Conservation (phyloP, 2,888 invertebrate species). For the Polydrusus tereticollis region DNA sequence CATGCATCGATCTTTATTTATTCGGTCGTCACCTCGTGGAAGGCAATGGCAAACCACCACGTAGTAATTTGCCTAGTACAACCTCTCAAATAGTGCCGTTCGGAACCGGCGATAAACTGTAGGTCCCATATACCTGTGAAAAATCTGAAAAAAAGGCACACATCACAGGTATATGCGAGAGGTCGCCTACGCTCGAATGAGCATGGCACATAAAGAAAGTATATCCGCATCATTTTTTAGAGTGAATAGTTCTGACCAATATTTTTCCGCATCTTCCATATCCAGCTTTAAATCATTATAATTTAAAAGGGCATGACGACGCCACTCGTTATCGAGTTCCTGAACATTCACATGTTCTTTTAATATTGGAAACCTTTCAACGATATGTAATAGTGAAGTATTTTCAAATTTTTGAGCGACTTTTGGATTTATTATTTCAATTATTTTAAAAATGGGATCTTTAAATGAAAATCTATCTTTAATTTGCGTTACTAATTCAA, state of each 20-base stretch:
- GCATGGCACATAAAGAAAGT: too few relatives aligned
- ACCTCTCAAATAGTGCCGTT: too few relatives aligned
- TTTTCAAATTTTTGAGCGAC: constrained; percentile 9
- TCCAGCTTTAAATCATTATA: constrained; percentile 11
- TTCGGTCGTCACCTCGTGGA: too few relatives aligned
- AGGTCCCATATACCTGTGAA: too few relatives aligned
- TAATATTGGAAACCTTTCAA: constrained; percentile 28
- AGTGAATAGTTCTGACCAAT: constrained; percentile 35
- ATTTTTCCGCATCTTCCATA: constrained; percentile 16
- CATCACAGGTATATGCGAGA: too few relatives aligned
- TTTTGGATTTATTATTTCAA: constrained; percentile 40
- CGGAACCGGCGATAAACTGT: too few relatives aligned
- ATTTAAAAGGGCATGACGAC: constrained; percentile 32
- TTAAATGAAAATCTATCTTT: constrained; percentile 30
- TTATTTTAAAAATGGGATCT: constrained; percentile 28
- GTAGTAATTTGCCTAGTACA: too few relatives aligned
- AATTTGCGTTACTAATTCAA: constrained; percentile 23
- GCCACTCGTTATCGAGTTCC: constrained; percentile 42
- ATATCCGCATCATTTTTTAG: constrained; percentile 39
- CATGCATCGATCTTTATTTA: too few relatives aligned
- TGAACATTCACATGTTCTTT: constrained; percentile 40
- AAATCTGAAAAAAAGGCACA: too few relatives aligned
- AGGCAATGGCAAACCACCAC: too few relatives aligned
- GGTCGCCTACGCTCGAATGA: too few relatives aligned
- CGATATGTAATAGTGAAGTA: neutral